Conservation (phyloP, 2,797 vertebrate species). For the Lepus townsendii region DNA sequence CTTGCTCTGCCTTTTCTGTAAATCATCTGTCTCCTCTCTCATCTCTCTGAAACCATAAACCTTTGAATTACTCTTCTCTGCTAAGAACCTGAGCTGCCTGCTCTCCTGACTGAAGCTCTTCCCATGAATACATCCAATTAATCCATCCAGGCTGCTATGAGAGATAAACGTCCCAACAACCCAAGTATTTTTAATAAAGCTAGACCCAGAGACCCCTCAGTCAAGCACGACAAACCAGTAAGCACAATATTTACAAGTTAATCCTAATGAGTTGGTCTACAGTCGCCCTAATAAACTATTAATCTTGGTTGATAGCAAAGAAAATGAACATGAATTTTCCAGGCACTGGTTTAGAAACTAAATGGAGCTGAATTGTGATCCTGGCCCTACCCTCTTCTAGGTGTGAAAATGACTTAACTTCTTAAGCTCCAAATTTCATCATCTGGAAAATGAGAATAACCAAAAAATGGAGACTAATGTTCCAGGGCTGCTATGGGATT, state of each 20-base stretch:
- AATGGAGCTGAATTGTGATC: conserved; percentile 23
- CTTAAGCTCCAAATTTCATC: conserved; percentile 34
- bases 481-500: not conserved
- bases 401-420: conserved; percentile 31
- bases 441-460: conserved; percentile 43
- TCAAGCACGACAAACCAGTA: not conserved
- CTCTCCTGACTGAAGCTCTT: not conserved
- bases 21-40: not conserved
- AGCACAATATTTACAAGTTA: conserved; percentile 46
- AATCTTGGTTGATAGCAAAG: not conserved
- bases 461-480: conserved; percentile 13
- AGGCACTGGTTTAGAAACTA: not conserved
- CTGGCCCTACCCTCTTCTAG: not conserved
- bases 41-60: not conserved
- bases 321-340: not conserved
- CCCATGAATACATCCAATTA: not conserved
- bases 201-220: not conserved
- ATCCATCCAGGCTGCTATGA: not conserved
- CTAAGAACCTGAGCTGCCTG: not conserved
- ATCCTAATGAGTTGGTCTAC: conserved; percentile 48
- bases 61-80: not conserved
- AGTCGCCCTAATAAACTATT: not conserved
- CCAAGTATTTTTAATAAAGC: conserved; percentile 44
- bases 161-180: not conserved
- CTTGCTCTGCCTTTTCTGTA: not conserved